Evolutionary conservation across 1,140 invertebrate genomes (phyloP).

Genomic region (Maconellicoccus hirsutus): DNA sequence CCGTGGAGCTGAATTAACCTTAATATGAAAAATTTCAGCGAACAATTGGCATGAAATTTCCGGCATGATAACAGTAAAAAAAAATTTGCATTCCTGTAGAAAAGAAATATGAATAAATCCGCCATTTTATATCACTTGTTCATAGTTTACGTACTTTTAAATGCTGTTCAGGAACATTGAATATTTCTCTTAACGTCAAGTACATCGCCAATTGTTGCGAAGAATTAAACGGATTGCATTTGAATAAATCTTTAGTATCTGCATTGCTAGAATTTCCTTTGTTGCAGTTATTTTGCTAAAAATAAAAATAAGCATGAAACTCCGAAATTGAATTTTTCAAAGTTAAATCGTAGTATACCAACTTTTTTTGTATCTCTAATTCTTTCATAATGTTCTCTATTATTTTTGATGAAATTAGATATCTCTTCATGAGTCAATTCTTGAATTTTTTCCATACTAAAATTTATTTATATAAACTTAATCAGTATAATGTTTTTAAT

Average conservation of each 20-base stretch:
- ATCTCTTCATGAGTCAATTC: neutral
- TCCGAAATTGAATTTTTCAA: too few species aligned
- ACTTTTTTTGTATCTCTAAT: neutral
- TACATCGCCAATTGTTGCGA: neutral
- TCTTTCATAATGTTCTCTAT: neutral
- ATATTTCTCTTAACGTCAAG: neutral
- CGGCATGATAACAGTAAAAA: neutral
- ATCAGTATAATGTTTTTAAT: neutral
- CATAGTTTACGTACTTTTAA: neutral
- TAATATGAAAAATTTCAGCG: neutral
- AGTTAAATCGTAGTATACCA: too few species aligned
- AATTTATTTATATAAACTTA: neutral
- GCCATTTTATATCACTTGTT: too few species aligned
- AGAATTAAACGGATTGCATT: constrained; percentile 11
- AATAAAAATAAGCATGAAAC: neutral
- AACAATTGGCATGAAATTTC: neutral
- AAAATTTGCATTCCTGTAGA: neutral
- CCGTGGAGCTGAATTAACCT: neutral
- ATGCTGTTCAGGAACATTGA: neutral
- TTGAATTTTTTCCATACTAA: neutral
- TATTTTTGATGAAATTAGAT: neutral
- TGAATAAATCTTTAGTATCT: neutral
- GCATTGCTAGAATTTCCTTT: neutral
- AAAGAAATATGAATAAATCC: neutral
- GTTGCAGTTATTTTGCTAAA: neutral